Percentiles rank a stretch among this genome's conserved stretches.
These are phyloP conservation scores for Lepidurus apus DNA, from an alignment of 1,140 invertebrate genomes.

Conservation along the genomic window DNA sequence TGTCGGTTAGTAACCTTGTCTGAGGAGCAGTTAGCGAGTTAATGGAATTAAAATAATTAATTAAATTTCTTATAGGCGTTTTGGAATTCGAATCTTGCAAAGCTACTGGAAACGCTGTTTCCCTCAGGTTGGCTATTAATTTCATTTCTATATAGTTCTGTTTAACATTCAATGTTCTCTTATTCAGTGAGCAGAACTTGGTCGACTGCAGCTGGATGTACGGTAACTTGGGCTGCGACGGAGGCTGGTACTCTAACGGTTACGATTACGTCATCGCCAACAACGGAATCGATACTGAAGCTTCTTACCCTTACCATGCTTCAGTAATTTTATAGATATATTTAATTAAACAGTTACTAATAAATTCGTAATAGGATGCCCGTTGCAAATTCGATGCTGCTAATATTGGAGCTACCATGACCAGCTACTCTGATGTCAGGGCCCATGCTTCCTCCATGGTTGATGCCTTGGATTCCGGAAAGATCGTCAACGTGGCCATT, in stretches of 20 bases:
- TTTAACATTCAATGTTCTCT: not conserved
- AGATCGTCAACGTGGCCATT: slow-evolving; percentile 52
- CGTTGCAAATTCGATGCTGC: not conserved
- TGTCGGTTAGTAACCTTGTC: slow-evolving; percentile 13
- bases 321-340: not conserved
- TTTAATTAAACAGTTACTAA: not conserved
- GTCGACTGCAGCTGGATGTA: slow-evolving; percentile 37
- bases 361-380: not conserved
- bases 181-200: slow-evolving; percentile 32
- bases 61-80: not conserved
- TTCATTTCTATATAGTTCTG: not conserved
- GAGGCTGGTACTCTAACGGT: slow-evolving; percentile 27
- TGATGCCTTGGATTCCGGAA: slow-evolving; percentile 47
- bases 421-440: not conserved
- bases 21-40: not conserved
- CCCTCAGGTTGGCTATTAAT: not conserved
- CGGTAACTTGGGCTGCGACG: slow-evolving; percentile 40
- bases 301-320: slow-evolving; percentile 29
- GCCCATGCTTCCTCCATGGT: slow-evolving; percentile 43
- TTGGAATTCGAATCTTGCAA: slow-evolving; percentile 38
- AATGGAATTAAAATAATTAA: not conserved
- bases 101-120: slow-evolving; percentile 34
- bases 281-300: not conserved
- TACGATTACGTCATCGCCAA: slow-evolving; percentile 26
- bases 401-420: not conserved